Percentiles rank a stretch among this genome's conserved stretches.
phyloP scores from a whole-genome alignment of 2,888 invertebrate genomes.

The Stratiomys singularior region DNA sequence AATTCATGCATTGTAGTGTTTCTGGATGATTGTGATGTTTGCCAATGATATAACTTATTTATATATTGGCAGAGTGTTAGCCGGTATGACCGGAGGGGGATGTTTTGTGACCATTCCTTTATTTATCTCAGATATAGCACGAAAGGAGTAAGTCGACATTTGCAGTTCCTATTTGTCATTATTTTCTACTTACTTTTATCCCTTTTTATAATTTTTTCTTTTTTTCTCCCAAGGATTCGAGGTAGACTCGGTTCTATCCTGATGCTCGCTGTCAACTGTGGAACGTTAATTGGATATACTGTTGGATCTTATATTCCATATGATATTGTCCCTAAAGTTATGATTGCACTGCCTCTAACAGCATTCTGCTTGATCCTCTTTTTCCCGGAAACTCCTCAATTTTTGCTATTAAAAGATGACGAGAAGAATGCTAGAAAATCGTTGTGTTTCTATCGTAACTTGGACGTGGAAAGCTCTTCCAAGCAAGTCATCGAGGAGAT shows the following conservation, averaged over 20 bases:
- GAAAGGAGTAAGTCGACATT: slow-evolving; percentile 60
- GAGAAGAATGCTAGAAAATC: slow-evolving; percentile 48
- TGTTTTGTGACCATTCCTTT: slow-evolving; percentile 60
- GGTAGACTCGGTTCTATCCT: slow-evolving; percentile 50
- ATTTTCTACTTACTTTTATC: too few species aligned
- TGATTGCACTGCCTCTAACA: slow-evolving; percentile 47
- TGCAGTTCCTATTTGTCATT: too few species aligned
- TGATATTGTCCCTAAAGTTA: slow-evolving; percentile 47
- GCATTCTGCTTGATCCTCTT: slow-evolving; percentile 45
- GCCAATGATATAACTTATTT: slow-evolving; percentile 58
- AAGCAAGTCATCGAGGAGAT: slow-evolving; percentile 12
- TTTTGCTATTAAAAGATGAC: slow-evolving; percentile 44
- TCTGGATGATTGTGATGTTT: slow-evolving; percentile 60
- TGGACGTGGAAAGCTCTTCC: not conserved
- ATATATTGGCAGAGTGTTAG: slow-evolving; percentile 60
- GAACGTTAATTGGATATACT: slow-evolving; percentile 50
- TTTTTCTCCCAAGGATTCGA: slow-evolving; percentile 50
- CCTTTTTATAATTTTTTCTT: too few species aligned
- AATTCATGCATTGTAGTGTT: slow-evolving; percentile 54
- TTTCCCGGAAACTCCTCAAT: slow-evolving; percentile 53
- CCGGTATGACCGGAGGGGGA: slow-evolving; percentile 62
- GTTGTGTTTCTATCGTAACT: slow-evolving; percentile 50
- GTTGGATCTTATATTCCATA: slow-evolving; percentile 51
- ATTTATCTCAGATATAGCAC: slow-evolving; percentile 63
- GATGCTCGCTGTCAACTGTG: slow-evolving; percentile 48